Conservation (phyloP, 1,140 invertebrate species). For the Steinernema feltiae region DNA sequence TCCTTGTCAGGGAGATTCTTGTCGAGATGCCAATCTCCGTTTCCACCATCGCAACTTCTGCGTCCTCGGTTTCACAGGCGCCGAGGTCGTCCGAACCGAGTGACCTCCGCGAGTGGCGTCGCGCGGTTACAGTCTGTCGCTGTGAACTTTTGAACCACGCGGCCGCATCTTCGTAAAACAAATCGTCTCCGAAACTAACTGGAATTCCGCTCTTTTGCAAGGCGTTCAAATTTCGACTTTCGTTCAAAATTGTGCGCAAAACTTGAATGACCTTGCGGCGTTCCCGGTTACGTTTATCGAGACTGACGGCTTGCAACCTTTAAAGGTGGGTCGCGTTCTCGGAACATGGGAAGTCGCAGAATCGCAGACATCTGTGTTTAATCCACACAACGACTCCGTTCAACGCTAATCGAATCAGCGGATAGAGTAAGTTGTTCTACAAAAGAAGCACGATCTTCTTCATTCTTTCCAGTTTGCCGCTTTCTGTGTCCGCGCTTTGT, state of each 20-base stretch:
- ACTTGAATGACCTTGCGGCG: not conserved
- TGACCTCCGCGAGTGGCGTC: not conserved
- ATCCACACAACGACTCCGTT: not conserved
- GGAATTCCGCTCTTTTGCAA: not conserved
- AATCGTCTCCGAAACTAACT: not conserved
- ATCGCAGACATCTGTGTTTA: not conserved
- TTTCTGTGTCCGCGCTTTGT: too few species aligned
- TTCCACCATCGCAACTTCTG: not conserved
- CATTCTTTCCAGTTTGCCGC: too few species aligned
- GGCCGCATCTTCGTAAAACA: not conserved
- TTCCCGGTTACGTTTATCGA: not conserved
- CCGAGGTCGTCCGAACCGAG: conserved; percentile 6
- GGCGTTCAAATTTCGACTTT: not conserved
- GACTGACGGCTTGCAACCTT: not conserved
- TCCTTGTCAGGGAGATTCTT: not conserved
- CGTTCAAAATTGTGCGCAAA: conserved; percentile 5
- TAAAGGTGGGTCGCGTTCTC: not conserved
- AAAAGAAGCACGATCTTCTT: too few species aligned
- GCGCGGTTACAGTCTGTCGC: not conserved
- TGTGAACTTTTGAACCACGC: not conserved
- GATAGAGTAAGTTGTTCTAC: too few species aligned
- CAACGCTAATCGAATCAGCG: not conserved
- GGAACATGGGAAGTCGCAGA: not conserved
- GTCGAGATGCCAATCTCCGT: not conserved
- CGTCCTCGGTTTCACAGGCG: not conserved